Base-by-base conservation (phyloP, 2,113 vertebrate species). In the Chlamydotis undulata region DNA sequence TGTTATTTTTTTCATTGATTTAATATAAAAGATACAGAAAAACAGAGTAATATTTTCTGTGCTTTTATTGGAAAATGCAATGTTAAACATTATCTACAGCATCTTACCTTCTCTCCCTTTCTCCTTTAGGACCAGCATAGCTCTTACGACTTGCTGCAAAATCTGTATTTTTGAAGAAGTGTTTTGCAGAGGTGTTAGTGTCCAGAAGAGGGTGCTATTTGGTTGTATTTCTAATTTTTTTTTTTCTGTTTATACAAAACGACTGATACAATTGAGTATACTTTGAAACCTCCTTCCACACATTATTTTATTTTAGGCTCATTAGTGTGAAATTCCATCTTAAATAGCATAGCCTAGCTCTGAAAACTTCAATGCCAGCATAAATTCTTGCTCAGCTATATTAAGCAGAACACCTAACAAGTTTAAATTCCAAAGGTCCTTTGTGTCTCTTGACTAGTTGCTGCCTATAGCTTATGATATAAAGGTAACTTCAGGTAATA, bases 251-350 rank as follows among this genome's bases (percentile, higher is more conserved):
- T 56, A 53, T 93, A 49, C 50, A 10, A 63, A 85, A 14, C 19
- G 4, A 37, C 86, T 8, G 85, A 63, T 86, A 78, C 94, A 65
- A 49, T 89, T 57, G 94, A 97, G 95, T 65, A 41, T 89, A 82
- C 96, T 98, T 94, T 93, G 97, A 98, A 96, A 97, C 94, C 97
- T 95, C 93, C 84, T 97, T 96, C 95, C 86, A 74, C 97, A 87
- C 94, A 23, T 87, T 97, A 97, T 90, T 97, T 98, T 97, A 96
- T 98, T 98, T 98, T 96, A 92, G 95, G 89, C 96, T 97, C 96
- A 92, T 98, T 94, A 97, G 97, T 97, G 96, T 96, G 97, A 98
- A 97, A 98, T 97, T 97, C 93, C 69, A 83, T 97, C 97, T 97
- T 95, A 96, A 97, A 97, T 87, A 96, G 96, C 95, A 53, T 84